These are phyloP conservation scores for Heliconius aoede DNA, from an alignment of 2,888 invertebrate species.

Conservation along the genomic window DNA sequence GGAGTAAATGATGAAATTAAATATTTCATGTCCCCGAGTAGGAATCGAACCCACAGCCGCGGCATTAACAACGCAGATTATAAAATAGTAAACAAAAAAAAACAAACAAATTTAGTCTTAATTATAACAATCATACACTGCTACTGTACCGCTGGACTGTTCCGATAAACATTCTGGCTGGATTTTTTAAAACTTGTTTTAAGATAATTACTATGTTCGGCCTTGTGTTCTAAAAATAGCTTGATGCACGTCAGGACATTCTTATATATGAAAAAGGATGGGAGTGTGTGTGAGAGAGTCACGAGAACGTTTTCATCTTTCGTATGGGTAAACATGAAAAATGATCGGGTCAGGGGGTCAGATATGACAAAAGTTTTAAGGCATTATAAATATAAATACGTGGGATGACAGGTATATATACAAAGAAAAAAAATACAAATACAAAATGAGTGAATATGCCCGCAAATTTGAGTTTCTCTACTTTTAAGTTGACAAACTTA, in stretches of 20 bases:
- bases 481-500: background rate
- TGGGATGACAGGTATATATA: too few species aligned
- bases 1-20: background rate
- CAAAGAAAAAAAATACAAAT: too few species aligned
- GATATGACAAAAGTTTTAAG: too few species aligned
- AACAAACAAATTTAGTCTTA: too few species aligned
- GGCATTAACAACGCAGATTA: background rate
- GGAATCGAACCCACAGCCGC: background rate
- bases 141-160: background rate
- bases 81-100: background rate
- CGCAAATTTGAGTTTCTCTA: too few species aligned
- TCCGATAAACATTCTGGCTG: background rate
- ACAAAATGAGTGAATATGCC: too few species aligned
- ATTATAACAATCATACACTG: background rate
- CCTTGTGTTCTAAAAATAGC: constrained; percentile 39
- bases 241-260: background rate
- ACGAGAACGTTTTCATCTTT: background rate
- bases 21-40: background rate
- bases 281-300: background rate
- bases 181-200: constrained; percentile 59
- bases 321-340: background rate
- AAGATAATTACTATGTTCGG: constrained; percentile 43
- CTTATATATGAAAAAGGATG: constrained; percentile 9
- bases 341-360: background rate
- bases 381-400: too few species aligned